phyloP scores from a whole-genome alignment of 2,113 vertebrate species.

The Climacteris rufus region DNA sequence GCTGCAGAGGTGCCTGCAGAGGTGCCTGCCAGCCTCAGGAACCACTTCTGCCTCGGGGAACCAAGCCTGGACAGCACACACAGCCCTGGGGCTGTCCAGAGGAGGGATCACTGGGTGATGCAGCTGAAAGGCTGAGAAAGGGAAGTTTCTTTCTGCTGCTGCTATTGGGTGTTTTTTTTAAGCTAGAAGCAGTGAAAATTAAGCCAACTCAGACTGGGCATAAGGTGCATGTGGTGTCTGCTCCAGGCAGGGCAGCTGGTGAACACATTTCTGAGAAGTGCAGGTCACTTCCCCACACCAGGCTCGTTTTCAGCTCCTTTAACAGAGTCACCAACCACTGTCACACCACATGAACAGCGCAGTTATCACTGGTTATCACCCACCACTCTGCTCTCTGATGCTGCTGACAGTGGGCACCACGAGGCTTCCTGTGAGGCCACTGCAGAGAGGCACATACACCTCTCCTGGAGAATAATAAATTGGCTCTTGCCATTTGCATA shows the following conservation, averaged over 20 bases:
- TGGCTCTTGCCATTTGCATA: not conserved
- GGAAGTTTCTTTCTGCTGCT: not conserved
- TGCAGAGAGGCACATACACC: not conserved
- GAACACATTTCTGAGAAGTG: not conserved
- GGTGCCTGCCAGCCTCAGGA: not conserved
- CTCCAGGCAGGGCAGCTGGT: not conserved
- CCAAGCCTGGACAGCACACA: not conserved
- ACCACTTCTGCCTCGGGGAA: not conserved
- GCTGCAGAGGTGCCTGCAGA: no score
- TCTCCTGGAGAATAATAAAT: not conserved
- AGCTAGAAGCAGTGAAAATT: not conserved
- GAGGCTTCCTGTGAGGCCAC: accelerated
- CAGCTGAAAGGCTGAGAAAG: not conserved
- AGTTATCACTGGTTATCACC: not conserved
- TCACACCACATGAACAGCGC: accelerated
- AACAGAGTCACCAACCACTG: not conserved
- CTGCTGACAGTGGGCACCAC: not conserved
- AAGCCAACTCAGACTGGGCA: not conserved
- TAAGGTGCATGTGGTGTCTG: accelerated
- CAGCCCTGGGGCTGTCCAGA: not conserved
- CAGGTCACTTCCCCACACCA: not conserved
- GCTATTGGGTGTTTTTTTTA: not conserved
- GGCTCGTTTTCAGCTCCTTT: not conserved
- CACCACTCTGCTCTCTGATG: accelerated
- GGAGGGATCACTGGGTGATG: no score